phyloP scores from a whole-genome alignment of 2,888 invertebrate species.

The Lordiphosa fenestrarum region DNA sequence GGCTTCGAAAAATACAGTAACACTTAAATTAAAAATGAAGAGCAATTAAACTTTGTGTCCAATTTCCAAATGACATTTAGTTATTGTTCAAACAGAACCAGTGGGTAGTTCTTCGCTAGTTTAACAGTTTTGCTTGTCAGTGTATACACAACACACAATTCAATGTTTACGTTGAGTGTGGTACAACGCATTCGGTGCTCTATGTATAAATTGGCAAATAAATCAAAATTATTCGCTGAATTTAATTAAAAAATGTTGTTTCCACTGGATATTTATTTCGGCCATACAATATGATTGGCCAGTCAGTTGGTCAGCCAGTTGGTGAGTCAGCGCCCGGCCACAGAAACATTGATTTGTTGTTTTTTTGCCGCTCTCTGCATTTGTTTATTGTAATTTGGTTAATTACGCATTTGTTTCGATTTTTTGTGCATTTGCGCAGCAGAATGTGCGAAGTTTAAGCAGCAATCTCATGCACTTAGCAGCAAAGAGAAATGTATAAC shows the following conservation, averaged over 20 bases:
- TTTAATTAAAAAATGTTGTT: slow-evolving; percentile 62
- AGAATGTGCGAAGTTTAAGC: slow-evolving; percentile 7
- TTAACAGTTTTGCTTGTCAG: too few species aligned
- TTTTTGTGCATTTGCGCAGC: slow-evolving; percentile 1
- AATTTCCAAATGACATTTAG: too few species aligned
- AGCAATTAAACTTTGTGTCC: too few species aligned
- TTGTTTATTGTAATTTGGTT: slow-evolving; percentile 43
- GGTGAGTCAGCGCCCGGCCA: slow-evolving; percentile 1
- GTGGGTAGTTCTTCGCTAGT: too few species aligned
- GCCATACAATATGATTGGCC: slow-evolving; percentile 11
- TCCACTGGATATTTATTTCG: slow-evolving; percentile 45
- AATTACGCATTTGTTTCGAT: slow-evolving; percentile 34
- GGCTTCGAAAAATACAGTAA: too few species aligned
- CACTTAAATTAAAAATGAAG: too few species aligned
- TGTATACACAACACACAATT: too few species aligned
- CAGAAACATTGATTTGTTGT: slow-evolving; percentile 17
- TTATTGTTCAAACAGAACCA: too few species aligned
- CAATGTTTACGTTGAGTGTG: too few species aligned
- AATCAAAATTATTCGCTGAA: slow-evolving; percentile 49
- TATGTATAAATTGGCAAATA: slow-evolving; percentile 12
- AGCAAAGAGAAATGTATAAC: slow-evolving; percentile 6
- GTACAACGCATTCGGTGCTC: too few species aligned
- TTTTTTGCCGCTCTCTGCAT: slow-evolving; percentile 19
- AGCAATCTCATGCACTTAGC: slow-evolving; percentile 36
- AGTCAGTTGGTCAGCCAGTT: slow-evolving; percentile 36